These are phyloP conservation scores for Harpalus rubripes DNA, from an alignment of 2,888 invertebrate genomes.

Conservation along the genomic window DNA sequence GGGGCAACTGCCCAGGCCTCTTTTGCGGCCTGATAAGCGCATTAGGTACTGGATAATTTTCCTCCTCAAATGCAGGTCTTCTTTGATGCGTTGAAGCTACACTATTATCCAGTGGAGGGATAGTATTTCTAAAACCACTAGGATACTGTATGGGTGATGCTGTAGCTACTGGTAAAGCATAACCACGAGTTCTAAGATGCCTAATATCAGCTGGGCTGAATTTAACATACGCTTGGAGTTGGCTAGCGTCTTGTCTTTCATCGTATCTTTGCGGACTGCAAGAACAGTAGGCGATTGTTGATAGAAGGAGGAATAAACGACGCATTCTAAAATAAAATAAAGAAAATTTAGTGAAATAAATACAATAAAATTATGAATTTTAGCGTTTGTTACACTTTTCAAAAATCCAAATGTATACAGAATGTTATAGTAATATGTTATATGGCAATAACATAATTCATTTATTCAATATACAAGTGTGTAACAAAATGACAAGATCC, in stretches of 20 bases:
- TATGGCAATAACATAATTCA: too few species aligned
- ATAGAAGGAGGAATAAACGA: slow-evolving; percentile 66
- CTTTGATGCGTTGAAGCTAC: slow-evolving; percentile 69
- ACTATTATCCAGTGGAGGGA: slow-evolving; percentile 56
- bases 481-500: too few species aligned
- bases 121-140: slow-evolving; percentile 50
- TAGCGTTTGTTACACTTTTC: too few species aligned
- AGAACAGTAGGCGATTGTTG: slow-evolving; percentile 58
- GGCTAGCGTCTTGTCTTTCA: slow-evolving; percentile 56
- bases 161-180: slow-evolving; percentile 70
- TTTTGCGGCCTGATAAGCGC: slow-evolving; percentile 70
- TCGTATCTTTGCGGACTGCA: slow-evolving; percentile 68
- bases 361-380: too few species aligned
- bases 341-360: not conserved
- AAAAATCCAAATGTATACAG: too few species aligned
- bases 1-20: slow-evolving; percentile 62
- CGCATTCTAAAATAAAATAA: slow-evolving; percentile 68
- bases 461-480: too few species aligned
- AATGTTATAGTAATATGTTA: too few species aligned
- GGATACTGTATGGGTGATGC: slow-evolving; percentile 46
- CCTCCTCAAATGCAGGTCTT: slow-evolving; percentile 70
- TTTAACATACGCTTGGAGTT: slow-evolving; percentile 68
- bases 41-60: slow-evolving; percentile 71
- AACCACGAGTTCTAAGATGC: slow-evolving; percentile 70
- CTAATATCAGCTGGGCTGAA: slow-evolving; percentile 68